phyloP scores from a whole-genome alignment of 2,113 vertebrate species.

The Thalassarche chlororhynchos region DNA sequence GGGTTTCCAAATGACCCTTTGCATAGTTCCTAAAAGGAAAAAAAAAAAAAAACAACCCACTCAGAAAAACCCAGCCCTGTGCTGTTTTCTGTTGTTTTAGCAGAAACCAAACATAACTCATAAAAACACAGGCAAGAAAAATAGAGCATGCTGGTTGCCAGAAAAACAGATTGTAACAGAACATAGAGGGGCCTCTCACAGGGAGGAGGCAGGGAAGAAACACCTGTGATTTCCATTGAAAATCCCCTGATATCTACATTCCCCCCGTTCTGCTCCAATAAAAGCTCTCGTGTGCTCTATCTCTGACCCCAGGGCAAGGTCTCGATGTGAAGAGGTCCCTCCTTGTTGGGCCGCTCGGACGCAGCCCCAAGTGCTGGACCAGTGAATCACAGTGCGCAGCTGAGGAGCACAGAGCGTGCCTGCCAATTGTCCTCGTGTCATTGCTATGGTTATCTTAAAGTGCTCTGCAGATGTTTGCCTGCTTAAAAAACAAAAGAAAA shows the following conservation, averaged over 20 bases:
- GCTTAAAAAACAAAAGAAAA: constrained; percentile 7
- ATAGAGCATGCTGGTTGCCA: constrained; percentile 43
- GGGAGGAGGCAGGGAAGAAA: constrained; percentile 71
- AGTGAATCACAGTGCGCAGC: constrained; percentile 65
- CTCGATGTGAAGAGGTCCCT: background rate
- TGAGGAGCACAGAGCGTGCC: constrained; percentile 46
- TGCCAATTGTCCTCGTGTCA: constrained; percentile 60
- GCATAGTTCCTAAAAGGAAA: constrained; percentile 38
- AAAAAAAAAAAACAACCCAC: background rate
- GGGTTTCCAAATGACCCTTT: constrained; percentile 47
- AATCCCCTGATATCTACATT: constrained; percentile 56
- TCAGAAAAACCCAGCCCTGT: background rate
- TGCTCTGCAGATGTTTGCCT: constrained; percentile 79
- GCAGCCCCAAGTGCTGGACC: background rate
- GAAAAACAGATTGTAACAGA: constrained; percentile 48
- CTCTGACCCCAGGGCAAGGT: constrained; percentile 40
- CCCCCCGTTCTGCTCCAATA: constrained; percentile 15
- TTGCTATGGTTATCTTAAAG: constrained; percentile 69
- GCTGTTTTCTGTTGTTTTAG: constrained; percentile 69
- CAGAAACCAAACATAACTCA: constrained; percentile 68
- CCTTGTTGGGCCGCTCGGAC: constrained; percentile 5
- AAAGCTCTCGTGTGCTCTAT: constrained; percentile 22
- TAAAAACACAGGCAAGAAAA: constrained; percentile 63
- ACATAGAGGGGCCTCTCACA: constrained; percentile 68
- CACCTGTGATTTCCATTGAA: constrained; percentile 81